Base-by-base conservation (phyloP, 1,140 invertebrate genomes). In the Galleria mellonella region DNA sequence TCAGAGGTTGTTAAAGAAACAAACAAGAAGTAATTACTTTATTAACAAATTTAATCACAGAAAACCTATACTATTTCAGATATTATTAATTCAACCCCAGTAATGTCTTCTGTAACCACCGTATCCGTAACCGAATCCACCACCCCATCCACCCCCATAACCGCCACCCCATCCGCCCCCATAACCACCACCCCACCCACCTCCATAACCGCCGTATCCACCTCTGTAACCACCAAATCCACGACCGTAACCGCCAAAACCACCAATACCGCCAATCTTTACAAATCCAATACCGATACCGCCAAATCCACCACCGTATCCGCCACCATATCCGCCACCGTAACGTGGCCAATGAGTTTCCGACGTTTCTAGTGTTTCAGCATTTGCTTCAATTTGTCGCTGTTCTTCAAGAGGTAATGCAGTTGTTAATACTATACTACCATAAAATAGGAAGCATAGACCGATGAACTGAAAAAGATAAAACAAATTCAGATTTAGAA, bases 231-330 rank as follows among this genome's bases (percentile, higher is more conserved):
- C 42, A 1, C 42, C 42, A 27, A 13, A 29, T 9, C 41, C 41
- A 15, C 3, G 9, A 4, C 38, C 27, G 28, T 9, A 31, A 4
- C 38, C 38, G 3, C 38, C 38, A 17, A 13, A 10, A 5, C 23
- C 17, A 8, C 38, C 38, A 32, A 32, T 32, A 8, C 4, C 30
- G 4, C 30, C 30, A 5, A 4, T 2, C 15, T 35, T 35, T 0
- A 35, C 13, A 8, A 35, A 13, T 5, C 32, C 32, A 13, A 37
- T 37, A 2, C 14, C 41, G 29, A 8, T 12, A 0, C 29, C 28
- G 39, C 29, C 29, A 11, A 40, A 43, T 1, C 42, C 42, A 2
- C 42, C 42, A 2, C 42, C 42, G 11, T 12, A 43, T 8, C 42
- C 15, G 1, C 31, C n/a, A n/a, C n/a, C 14, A 9, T 32, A 27